phyloP scores from a whole-genome alignment of 2,888 invertebrate genomes.

The Willowsia nigromaculata region DNA sequence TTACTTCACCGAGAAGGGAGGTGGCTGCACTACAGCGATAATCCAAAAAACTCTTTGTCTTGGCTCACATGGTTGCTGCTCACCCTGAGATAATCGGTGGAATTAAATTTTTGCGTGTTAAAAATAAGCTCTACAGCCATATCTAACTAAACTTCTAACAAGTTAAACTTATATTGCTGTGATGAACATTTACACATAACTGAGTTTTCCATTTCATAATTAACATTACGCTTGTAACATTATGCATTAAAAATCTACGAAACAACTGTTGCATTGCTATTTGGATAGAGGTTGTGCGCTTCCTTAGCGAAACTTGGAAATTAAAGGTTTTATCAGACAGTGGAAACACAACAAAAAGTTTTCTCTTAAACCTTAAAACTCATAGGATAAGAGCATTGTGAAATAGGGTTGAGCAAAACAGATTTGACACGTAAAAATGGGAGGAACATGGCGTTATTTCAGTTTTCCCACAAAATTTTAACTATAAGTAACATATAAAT shows the following conservation, averaged over 20 bases:
- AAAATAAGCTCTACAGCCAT: slow-evolving; percentile 28
- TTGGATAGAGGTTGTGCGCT: neutral
- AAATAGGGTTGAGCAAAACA: slow-evolving; percentile 67
- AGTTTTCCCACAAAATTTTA: slow-evolving; percentile 12
- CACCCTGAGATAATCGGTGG: neutral
- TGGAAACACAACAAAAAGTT: neutral
- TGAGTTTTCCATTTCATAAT: neutral
- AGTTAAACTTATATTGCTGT: neutral
- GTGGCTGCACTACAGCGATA: neutral
- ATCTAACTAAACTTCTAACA: neutral
- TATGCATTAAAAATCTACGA: neutral
- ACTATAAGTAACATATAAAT: neutral
- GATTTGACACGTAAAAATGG: slow-evolving; percentile 69
- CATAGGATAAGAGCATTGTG: neutral
- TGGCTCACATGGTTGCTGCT: neutral
- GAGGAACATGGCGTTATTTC: slow-evolving; percentile 59
- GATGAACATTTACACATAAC: neutral
- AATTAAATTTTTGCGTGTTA: neutral
- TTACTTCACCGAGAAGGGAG: neutral
- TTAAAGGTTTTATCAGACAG: neutral
- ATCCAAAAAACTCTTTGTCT: neutral
- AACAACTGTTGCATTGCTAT: neutral
- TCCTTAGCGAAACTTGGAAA: neutral
- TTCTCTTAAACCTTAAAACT: neutral
- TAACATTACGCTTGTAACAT: neutral